Evolutionary conservation across 2,797 vertebrate genomes (phyloP), one percentile per base, ranked within the genome.

Genomic region (Rhodeus uyekii): DNA sequence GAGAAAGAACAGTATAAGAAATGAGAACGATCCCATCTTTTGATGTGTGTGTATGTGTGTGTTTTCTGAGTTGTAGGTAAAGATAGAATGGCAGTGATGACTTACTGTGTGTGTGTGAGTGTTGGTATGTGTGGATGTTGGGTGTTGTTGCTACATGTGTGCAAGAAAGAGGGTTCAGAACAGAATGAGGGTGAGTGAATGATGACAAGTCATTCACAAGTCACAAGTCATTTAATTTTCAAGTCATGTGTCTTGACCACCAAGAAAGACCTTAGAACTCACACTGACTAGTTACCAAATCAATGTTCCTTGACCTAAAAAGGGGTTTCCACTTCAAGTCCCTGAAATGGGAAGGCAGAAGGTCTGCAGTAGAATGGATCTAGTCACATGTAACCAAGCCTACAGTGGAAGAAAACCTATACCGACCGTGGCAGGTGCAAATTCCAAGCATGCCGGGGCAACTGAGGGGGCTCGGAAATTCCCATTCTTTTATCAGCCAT

Each of bases 1-100:
- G 32, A 75, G 24, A 58, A 32, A 80, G 61, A 71, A 64, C 50
- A 80, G 29, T 53, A 67, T 19, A 38, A 13, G 34, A 73, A 63
- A 61, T 42, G 73, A 76, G 77, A 68, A 36, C 38, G 44, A 55
- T 78, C 50, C 24, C 34, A 34, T 76, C 71, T 61, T 69, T 19
- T 64, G 22, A 50, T 71, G 63, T 61, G 19, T 77, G 73, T 67
- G 48, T 76, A 38, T 36, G 61, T 60, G 60, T 67, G 36, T 50
- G 83, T 34, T 24, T 44, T 22, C 46, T 71, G 68, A 24, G 65
- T 8, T 39, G 44, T 76, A 61, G 5, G 34, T 38, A 60, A 10
- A 32, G 65, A 60, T 6, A 73, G 69, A 44, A 48, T n/a, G 29
- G 34, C 10, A 44, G 65, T 19, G 6, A 78, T 53, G 36, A 29